Conservation (phyloP, 2,113 vertebrate genomes). For the Trinectes maculatus region DNA sequence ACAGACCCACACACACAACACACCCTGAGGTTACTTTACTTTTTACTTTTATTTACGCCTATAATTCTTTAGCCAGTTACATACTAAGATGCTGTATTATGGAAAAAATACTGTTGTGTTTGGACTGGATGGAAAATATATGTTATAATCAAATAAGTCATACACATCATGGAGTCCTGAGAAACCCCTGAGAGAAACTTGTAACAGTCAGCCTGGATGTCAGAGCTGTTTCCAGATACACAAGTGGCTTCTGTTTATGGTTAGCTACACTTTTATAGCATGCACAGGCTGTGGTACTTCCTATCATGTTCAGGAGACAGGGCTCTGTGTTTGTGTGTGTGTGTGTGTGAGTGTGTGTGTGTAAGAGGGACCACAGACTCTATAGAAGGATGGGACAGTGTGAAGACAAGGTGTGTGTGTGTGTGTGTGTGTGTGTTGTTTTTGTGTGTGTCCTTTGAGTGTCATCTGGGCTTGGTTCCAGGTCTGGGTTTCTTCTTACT, state of each 20-base stretch:
- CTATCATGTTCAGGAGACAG: constrained; percentile 55
- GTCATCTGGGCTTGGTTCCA: constrained; percentile 81
- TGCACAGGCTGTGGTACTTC: constrained; percentile 19
- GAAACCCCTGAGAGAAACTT: no score
- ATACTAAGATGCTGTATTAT: no score
- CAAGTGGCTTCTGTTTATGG: constrained; percentile 30
- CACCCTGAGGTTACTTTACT: no score
- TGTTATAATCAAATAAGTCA: no score
- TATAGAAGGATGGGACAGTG: constrained; percentile 50
- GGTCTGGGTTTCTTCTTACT: constrained; percentile 80
- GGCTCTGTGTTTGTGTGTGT: constrained; percentile 24
- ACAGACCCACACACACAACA: no score
- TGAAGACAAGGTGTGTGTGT: constrained; percentile 55
- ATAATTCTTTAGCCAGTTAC: no score
- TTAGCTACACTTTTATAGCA: constrained; percentile 32
- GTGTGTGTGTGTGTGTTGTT: constrained; percentile 61
- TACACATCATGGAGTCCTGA: no score
- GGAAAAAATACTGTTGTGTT: no score
- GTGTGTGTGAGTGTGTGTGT: constrained; percentile 40
- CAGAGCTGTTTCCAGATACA: no score
- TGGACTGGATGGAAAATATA: no score
- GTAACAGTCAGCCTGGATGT: no score
- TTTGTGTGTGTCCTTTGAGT: constrained; percentile 74
- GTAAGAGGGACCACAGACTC: constrained; percentile 16
- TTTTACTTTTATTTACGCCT: no score